phyloP scores from a whole-genome alignment of 2,888 invertebrate species.

The Bombylius major region DNA sequence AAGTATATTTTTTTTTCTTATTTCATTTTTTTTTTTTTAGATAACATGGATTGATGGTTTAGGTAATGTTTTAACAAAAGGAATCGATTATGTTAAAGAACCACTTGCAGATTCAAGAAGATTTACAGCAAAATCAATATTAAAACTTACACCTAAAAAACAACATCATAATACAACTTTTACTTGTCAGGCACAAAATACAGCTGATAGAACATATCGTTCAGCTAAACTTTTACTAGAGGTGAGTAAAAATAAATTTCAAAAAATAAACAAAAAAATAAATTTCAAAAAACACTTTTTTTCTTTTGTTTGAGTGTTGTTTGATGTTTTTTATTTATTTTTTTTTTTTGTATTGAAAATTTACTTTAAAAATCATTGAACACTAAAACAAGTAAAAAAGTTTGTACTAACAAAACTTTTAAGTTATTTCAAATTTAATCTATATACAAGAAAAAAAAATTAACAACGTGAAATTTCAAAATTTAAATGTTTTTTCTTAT shows the following conservation, averaged over 20 bases:
- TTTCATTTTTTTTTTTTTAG: slow-evolving; percentile 33
- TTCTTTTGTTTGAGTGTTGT: background rate
- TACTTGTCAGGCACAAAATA: slow-evolving; percentile 86
- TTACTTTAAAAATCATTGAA: background rate
- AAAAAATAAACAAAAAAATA: background rate
- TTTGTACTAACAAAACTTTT: too few species aligned
- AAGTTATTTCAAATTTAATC: too few species aligned
- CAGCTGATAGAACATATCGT: slow-evolving; percentile 75
- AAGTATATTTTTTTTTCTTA: too few species aligned
- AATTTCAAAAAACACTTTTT: background rate
- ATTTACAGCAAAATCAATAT: slow-evolving; percentile 70
- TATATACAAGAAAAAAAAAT: too few species aligned
- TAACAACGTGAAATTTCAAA: too few species aligned
- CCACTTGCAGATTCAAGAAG: slow-evolving; percentile 69
- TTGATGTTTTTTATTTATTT: background rate
- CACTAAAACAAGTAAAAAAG: background rate
- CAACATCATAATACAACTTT: slow-evolving; percentile 84
- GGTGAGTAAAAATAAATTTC: slow-evolving; percentile 38
- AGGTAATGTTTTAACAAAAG: slow-evolving; percentile 69
- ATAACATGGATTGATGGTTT: slow-evolving; percentile 88
- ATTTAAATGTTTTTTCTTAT: too few species aligned
- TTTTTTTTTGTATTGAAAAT: background rate
- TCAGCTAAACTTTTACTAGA: slow-evolving; percentile 68
- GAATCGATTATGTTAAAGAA: slow-evolving; percentile 65
- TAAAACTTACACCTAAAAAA: slow-evolving; percentile 73